Evolutionary conservation across 2,113 vertebrate genomes (phyloP).

Genomic region (Sterna hirundo): DNA sequence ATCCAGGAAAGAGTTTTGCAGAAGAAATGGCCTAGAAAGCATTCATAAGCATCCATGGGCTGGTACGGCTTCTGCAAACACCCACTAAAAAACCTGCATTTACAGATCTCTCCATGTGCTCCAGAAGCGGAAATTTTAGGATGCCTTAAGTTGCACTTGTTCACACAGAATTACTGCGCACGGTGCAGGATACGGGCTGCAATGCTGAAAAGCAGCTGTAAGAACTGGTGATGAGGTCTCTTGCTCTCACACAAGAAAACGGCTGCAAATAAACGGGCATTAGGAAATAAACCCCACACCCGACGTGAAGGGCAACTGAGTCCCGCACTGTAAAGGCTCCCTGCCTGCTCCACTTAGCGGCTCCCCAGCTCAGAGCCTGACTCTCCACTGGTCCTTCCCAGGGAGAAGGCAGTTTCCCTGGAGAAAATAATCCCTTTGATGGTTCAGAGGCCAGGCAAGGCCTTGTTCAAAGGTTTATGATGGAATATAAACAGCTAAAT

Average conservation of each 20-base stretch:
- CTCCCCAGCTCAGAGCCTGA: background rate
- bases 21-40: background rate
- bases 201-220: background rate
- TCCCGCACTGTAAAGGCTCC: background rate
- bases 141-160: background rate
- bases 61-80: background rate
- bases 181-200: background rate
- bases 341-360: background rate
- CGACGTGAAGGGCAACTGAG: background rate
- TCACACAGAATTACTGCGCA: background rate
- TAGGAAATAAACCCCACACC: background rate
- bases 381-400: background rate
- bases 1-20: background rate
- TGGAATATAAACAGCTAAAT: background rate
- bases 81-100: background rate
- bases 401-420: background rate
- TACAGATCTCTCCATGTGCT: background rate
- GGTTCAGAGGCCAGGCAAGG: background rate
- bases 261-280: background rate
- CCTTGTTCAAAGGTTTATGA: background rate
- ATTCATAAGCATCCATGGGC: background rate
- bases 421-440: background rate
- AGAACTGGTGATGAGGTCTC: background rate
- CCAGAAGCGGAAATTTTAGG: background rate
- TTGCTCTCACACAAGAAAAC: background rate